These are phyloP conservation scores for Hemicentrotus pulcherrimus DNA, from an alignment of 35 echinoderm and acorn worm species.

Conservation along the genomic window DNA sequence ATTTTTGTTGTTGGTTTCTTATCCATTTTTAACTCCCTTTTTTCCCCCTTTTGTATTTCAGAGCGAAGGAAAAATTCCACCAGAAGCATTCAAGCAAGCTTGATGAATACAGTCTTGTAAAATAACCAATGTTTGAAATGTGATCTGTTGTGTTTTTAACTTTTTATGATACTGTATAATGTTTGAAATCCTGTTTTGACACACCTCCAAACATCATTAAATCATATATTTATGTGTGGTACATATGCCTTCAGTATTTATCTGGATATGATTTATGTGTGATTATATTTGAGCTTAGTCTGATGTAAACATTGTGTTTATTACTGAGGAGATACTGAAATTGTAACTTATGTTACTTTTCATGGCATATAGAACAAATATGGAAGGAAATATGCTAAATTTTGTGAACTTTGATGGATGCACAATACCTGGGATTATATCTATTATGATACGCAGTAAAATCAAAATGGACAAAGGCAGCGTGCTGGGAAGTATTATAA, in stretches of 20 bases:
- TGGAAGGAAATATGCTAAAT: background rate
- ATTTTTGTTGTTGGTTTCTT: background rate
- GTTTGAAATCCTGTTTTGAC: background rate
- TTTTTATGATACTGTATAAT: background rate
- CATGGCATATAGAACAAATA: background rate
- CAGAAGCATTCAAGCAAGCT: conserved; percentile 43
- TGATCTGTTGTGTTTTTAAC: background rate
- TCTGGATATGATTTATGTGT: background rate
- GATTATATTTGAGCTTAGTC: background rate
- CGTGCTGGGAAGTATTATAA: background rate
- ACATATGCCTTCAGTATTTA: background rate
- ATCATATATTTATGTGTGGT: background rate
- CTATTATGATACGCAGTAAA: background rate
- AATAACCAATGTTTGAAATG: background rate
- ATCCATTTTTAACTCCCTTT: background rate
- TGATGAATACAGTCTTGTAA: background rate
- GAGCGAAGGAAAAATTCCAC: conserved; percentile 29
- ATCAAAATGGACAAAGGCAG: background rate
- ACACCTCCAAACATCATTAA: background rate
- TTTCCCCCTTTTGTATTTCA: background rate
- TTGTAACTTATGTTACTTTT: background rate
- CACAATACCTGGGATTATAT: background rate
- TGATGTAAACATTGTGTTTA: background rate
- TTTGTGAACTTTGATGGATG: background rate
- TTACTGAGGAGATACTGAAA: background rate